A percentile compares a stretch with the other conserved stretches of the same genome.
phyloP scores from a whole-genome alignment of 1,140 invertebrate genomes.

The Drosophila asahinai region DNA sequence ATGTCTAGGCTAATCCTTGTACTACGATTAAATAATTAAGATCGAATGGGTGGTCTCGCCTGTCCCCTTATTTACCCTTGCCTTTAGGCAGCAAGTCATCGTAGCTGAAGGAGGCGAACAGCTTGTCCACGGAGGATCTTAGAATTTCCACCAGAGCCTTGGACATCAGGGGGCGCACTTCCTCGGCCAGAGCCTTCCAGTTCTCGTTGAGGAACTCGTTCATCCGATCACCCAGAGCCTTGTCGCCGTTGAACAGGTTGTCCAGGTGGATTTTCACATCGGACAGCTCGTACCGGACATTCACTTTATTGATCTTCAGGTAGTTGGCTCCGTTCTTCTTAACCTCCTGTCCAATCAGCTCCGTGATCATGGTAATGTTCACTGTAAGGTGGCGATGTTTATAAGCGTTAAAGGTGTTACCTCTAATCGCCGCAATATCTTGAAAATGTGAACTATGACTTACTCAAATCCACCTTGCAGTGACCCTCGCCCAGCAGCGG shows the following conservation, averaged over 20 bases:
- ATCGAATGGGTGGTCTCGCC: slow-evolving; percentile 12
- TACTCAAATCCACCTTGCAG: slow-evolving; percentile 87
- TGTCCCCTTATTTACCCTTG: not conserved
- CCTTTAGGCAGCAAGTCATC: slow-evolving; percentile 70
- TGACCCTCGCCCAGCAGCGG: slow-evolving; percentile 87
- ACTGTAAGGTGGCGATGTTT: slow-evolving; percentile 77
- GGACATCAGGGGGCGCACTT: slow-evolving; percentile 87
- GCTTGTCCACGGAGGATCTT: slow-evolving; percentile 87
- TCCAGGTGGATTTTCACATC: slow-evolving; percentile 88
- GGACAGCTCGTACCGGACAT: slow-evolving; percentile 88
- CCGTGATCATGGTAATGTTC: slow-evolving; percentile 88
- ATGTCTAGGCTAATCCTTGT: slow-evolving; percentile 40
- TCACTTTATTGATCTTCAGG: slow-evolving; percentile 88
- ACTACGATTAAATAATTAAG: slow-evolving; percentile 48
- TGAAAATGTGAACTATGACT: slow-evolving; percentile 57
- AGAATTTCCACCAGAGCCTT: slow-evolving; percentile 86
- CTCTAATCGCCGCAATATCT: not conserved
- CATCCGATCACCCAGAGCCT: slow-evolving; percentile 87
- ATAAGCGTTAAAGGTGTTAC: not conserved
- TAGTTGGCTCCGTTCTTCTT: slow-evolving; percentile 84
- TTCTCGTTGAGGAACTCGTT: slow-evolving; percentile 88
- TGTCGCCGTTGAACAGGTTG: slow-evolving; percentile 90
- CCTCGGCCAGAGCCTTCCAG: slow-evolving; percentile 86
- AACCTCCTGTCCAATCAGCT: slow-evolving; percentile 87
- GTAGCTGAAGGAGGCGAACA: slow-evolving; percentile 76